Conservation (phyloP, 2,797 vertebrate species). For the Vultur gryphus region DNA sequence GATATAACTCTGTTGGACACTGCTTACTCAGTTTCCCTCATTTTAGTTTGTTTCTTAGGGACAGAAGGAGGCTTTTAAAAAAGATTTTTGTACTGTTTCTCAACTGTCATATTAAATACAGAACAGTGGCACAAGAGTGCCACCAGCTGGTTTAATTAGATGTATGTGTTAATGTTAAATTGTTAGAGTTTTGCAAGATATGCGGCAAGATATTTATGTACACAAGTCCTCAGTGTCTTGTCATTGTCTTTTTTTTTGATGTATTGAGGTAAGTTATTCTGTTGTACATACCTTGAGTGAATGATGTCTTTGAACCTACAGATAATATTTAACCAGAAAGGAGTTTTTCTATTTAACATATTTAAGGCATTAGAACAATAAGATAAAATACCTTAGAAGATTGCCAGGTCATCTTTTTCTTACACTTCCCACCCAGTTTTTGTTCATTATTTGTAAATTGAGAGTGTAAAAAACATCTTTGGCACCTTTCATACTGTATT, state of each 20-base stretch:
- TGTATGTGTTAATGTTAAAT: not conserved
- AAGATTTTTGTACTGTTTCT: not conserved
- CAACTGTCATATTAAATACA: not conserved
- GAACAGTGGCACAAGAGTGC: constrained; percentile 36
- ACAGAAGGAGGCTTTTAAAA: not conserved
- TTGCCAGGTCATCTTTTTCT: not conserved
- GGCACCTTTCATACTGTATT: not conserved
- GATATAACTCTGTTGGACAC: not conserved
- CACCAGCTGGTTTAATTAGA: constrained; percentile 56
- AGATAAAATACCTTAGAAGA: not conserved
- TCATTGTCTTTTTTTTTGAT: not conserved
- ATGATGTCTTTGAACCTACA: not conserved
- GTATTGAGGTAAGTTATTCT: not conserved
- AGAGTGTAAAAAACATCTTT: not conserved
- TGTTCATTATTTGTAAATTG: not conserved
- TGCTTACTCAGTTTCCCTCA: not conserved
- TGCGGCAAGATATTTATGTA: not conserved
- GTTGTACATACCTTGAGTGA: not conserved
- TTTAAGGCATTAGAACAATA: not conserved
- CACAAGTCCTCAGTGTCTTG: not conserved
- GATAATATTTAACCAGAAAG: not conserved
- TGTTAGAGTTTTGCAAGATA: not conserved
- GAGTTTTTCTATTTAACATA: not conserved
- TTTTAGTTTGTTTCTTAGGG: not conserved
- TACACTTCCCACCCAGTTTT: not conserved